These are phyloP conservation scores for Orgyia antiqua DNA, from an alignment of 2,888 invertebrate genomes.

Conservation along the genomic window DNA sequence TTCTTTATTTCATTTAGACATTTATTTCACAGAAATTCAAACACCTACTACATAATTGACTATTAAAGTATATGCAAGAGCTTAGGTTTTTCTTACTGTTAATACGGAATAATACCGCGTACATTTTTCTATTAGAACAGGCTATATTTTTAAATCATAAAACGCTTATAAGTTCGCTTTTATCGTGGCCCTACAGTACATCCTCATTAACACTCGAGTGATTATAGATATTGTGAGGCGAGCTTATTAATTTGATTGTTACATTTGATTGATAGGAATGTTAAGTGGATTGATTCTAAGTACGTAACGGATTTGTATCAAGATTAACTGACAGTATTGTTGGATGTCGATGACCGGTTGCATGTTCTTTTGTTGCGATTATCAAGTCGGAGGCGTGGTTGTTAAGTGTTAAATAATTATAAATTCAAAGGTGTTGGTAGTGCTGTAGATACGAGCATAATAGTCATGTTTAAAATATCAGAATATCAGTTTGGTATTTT, in stretches of 20 bases:
- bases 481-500: not conserved
- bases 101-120: too few species aligned
- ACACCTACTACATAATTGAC: too few species aligned
- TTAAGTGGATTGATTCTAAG: constrained; percentile 39
- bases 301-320: constrained; percentile 28
- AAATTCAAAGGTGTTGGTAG: not conserved
- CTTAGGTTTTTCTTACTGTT: too few species aligned
- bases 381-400: constrained; percentile 7
- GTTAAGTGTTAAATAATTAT: constrained; percentile 6
- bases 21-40: too few species aligned
- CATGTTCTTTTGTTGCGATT: constrained; percentile 12
- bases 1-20: too few species aligned
- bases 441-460: too few species aligned
- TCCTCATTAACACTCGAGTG: constrained; percentile 37
- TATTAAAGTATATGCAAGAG: too few species aligned
- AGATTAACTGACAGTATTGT: constrained; percentile 23
- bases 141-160: too few species aligned
- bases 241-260: constrained; percentile 42
- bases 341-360: constrained; percentile 23
- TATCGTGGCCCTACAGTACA: constrained; percentile 13
- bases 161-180: too few species aligned
- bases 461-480: too few species aligned
- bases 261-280: constrained; percentile 40
- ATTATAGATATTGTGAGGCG: constrained; percentile 22
- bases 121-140: too few species aligned